These are phyloP conservation scores for Caenorhabditis remanei DNA, from an alignment of 1,140 invertebrate species.

Conservation along the genomic window DNA sequence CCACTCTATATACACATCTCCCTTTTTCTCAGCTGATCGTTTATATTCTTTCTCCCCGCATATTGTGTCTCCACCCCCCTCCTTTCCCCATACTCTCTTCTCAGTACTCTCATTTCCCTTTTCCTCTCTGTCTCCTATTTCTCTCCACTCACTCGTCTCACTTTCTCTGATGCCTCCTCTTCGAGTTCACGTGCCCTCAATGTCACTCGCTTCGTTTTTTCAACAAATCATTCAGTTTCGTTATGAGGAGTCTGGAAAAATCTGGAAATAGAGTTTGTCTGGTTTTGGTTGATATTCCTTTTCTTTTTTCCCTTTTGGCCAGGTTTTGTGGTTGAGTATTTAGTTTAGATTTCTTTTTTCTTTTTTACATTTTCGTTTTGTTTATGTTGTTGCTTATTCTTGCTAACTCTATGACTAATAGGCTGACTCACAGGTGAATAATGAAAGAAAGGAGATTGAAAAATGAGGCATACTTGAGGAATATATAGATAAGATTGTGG, in stretches of 20 bases:
- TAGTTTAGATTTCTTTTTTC: neutral
- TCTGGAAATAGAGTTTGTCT: neutral
- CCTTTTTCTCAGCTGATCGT: no score
- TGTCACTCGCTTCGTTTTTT: neutral
- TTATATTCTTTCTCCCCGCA: no score
- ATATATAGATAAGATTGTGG: no score
- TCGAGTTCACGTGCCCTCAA: slow-evolving; percentile 6
- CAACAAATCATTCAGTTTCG: neutral
- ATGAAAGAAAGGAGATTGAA: no score
- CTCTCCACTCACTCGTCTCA: neutral
- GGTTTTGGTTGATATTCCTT: neutral
- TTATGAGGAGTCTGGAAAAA: neutral
- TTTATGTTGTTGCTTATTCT: no score
- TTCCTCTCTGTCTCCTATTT: neutral
- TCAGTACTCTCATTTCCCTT: neutral
- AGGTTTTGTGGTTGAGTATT: neutral
- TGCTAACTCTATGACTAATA: no score
- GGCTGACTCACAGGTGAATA: no score
- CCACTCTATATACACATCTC: no score
- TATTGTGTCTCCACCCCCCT: no score
- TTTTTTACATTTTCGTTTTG: no score
- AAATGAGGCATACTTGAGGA: no score
- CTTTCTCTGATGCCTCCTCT: neutral
- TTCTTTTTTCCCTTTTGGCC: neutral
- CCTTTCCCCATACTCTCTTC: neutral